phyloP scores from a whole-genome alignment of 1,140 invertebrate genomes.

The Drosophila pandora region DNA sequence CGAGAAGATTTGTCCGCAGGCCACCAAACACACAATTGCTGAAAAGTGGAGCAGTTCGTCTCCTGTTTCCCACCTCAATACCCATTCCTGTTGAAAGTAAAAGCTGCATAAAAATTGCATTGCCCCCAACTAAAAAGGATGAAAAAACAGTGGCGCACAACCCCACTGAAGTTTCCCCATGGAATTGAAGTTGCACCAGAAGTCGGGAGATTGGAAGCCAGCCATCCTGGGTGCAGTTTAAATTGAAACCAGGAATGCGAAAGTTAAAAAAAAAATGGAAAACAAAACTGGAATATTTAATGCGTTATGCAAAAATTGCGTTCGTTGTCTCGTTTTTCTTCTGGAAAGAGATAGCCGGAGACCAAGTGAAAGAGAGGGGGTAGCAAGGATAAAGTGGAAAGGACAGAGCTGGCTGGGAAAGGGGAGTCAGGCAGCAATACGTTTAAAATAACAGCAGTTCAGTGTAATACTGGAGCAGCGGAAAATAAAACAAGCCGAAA shows the following conservation, averaged over 20 bases:
- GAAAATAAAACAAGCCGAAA: conserved; percentile 21
- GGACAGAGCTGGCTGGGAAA: conserved; percentile 13
- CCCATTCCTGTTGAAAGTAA: conserved; percentile 58
- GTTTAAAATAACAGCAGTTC: conserved; percentile 77
- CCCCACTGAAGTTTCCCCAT: conserved; percentile 17
- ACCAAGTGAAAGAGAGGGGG: not conserved
- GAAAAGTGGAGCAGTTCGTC: conserved; percentile 64
- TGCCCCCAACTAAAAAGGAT: conserved; percentile 24
- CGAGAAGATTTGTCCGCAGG: conserved; percentile 21
- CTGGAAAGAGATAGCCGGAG: conserved; percentile 10
- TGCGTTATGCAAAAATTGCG: conserved; percentile 79
- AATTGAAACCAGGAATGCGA: conserved; percentile 70
- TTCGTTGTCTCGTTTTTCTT: conserved; percentile 43
- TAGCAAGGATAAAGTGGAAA: not conserved
- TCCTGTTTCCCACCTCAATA: conserved; percentile 5
- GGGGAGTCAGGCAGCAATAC: conserved; percentile 56
- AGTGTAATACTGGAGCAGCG: conserved; percentile 44
- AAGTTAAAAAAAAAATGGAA: conserved; percentile 43
- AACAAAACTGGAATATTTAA: conserved; percentile 79
- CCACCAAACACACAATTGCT: conserved; percentile 66
- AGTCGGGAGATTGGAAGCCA: conserved; percentile 45
- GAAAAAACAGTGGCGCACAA: not conserved
- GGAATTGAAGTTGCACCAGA: conserved; percentile 47
- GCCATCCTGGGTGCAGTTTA: conserved; percentile 61
- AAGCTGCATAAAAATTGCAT: conserved; percentile 65